phyloP scores from a whole-genome alignment of 2,888 invertebrate species.

The Drosophila meridionalis region DNA sequence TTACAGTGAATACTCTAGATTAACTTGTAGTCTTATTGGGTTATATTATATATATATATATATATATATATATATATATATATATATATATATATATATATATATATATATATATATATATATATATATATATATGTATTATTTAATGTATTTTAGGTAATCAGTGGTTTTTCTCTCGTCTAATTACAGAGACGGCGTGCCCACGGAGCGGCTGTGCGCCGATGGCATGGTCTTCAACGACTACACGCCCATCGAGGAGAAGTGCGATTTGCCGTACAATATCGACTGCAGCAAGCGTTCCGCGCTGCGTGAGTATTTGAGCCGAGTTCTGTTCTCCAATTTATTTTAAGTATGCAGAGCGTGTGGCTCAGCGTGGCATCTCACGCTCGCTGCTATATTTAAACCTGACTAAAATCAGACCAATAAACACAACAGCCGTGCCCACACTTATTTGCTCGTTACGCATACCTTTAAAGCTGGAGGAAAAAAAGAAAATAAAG shows the following conservation, averaged over 20 bases:
- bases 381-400: conserved; percentile 38
- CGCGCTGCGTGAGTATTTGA: conserved; percentile 90
- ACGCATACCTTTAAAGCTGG: conserved; percentile 37
- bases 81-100: too few species aligned
- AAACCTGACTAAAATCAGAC: conserved; percentile 64
- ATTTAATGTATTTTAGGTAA: too few species aligned
- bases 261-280: conserved; percentile 94
- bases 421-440: conserved; percentile 56
- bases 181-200: conserved; percentile 88
- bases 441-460: conserved; percentile 73
- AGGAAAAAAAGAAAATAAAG: background rate
- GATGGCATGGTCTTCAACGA: conserved; percentile 97
- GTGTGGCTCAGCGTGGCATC: conserved; percentile 40
- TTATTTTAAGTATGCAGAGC: conserved; percentile 48
- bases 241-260: conserved; percentile 92
- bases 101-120: too few species aligned
- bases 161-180: background rate
- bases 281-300: conserved; percentile 92
- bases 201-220: conserved; percentile 92
- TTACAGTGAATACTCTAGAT: background rate
- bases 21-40: too few species aligned
- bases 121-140: too few species aligned
- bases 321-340: conserved; percentile 9
- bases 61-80: too few species aligned
- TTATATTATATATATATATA: too few species aligned